Evolutionary conservation across 2,113 vertebrate genomes (phyloP).

Genomic region (Bungarus multicinctus): DNA sequence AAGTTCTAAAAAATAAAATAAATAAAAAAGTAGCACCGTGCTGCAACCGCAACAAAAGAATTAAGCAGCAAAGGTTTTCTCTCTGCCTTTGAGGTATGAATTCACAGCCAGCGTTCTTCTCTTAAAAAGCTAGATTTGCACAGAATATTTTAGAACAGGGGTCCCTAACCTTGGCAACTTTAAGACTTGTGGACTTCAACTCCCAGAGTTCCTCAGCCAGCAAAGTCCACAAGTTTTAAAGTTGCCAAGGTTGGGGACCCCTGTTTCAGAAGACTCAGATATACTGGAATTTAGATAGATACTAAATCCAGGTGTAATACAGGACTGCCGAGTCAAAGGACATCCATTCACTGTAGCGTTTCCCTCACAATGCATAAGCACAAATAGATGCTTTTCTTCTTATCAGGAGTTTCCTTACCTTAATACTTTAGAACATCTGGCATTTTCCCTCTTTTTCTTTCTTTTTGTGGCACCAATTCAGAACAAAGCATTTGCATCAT

Average conservation of each 20-base stretch:
- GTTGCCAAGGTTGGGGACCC: no score
- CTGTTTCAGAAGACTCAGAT: not conserved
- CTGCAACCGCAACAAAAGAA: not conserved
- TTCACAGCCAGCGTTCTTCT: not conserved
- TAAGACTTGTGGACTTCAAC: no score
- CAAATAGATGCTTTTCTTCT: not conserved
- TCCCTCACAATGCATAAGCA: not conserved
- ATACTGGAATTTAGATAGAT: not conserved
- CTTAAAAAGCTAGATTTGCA: not conserved
- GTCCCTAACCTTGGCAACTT: no score
- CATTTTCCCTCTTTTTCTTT: not conserved
- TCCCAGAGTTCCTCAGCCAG: no score
- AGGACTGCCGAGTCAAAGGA: not conserved
- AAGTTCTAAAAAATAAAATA: not conserved
- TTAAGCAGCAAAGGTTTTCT: not conserved
- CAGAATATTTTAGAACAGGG: not conserved
- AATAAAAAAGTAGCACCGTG: not conserved
- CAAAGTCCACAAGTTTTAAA: no score
- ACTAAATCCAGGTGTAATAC: not conserved
- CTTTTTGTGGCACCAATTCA: conserved; percentile 12
- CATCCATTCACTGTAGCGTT: not conserved
- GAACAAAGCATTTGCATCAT: conserved; percentile 6
- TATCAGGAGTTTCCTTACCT: not conserved
- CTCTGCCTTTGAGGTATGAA: no score
- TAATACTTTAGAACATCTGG: conserved; percentile 6